These are phyloP conservation scores for Petrocephalus zakoni DNA, from an alignment of 2,113 vertebrate species.

Conservation along the genomic window DNA sequence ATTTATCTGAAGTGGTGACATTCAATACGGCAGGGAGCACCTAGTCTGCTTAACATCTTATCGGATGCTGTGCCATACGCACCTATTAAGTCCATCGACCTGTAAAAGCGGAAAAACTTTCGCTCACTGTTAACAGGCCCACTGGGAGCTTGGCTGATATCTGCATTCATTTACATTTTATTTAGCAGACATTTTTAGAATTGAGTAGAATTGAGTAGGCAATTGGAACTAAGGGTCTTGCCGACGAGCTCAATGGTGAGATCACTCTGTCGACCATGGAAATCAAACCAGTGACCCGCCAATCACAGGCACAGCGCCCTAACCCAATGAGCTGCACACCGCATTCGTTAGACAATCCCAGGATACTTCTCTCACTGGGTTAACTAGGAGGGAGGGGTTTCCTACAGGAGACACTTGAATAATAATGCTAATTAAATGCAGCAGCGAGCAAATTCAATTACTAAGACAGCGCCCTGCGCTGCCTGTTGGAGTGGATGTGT, in stretches of 20 bases:
- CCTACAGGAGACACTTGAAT: not conserved
- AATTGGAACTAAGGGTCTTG: not conserved
- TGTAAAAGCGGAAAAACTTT: not conserved
- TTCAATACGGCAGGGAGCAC: not conserved
- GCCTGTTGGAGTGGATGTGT: not conserved
- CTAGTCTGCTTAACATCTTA: not conserved
- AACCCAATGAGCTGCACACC: not conserved
- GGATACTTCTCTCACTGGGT: not conserved
- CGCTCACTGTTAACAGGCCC: not conserved
- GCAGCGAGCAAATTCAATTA: not conserved
- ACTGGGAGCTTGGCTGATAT: not conserved
- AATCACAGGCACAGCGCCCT: not conserved
- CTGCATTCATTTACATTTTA: not conserved
- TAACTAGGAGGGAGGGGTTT: not conserved
- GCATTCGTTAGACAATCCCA: not conserved
- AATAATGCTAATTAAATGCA: not conserved
- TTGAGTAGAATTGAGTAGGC: not conserved
- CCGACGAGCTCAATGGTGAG: not conserved
- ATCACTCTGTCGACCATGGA: not conserved
- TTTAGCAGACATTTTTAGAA: not conserved
- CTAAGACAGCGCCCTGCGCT: not conserved
- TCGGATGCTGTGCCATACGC: not conserved
- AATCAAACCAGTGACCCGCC: not conserved
- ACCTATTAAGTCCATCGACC: not conserved
- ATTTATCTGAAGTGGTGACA: not conserved